Evolutionary conservation across 64 coral and sea anemone genomes (phyloP).

Genomic region (Trachythela sp.): DNA sequence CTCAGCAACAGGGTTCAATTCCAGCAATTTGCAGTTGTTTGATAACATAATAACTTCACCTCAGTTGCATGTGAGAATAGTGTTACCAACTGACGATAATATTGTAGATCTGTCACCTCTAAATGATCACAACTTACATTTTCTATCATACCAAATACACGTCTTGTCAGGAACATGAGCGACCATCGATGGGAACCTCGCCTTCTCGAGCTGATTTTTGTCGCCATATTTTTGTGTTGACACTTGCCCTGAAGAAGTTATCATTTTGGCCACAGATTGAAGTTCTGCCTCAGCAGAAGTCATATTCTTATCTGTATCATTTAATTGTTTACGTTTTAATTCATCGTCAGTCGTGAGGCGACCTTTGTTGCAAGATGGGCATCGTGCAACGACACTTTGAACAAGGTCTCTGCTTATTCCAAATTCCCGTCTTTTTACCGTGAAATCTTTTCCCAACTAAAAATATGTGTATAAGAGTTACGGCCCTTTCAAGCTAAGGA

Average conservation of each 20-base stretch:
- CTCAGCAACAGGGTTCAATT: too few species aligned
- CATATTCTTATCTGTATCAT: not conserved
- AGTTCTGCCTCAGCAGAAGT: not conserved
- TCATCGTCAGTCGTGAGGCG: not conserved
- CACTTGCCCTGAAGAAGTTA: not conserved
- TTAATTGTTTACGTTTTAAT: not conserved
- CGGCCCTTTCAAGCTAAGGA: not conserved
- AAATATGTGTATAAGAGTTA: not conserved
- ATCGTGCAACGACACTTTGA: not conserved
- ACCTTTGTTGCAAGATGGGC: not conserved
- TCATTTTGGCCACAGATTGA: not conserved
- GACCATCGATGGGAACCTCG: constrained; percentile 63
- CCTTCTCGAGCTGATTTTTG: constrained; percentile 25
- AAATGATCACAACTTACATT: constrained; percentile 33
- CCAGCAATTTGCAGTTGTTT: too few species aligned
- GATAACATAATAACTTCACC: too few species aligned
- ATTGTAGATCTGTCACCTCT: too few species aligned
- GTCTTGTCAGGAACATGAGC: constrained; percentile 68
- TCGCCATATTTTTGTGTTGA: not conserved
- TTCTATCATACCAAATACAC: constrained; percentile 93
- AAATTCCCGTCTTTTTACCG: not conserved
- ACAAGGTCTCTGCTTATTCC: not conserved
- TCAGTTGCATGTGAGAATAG: too few species aligned
- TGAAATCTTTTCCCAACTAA: not conserved
- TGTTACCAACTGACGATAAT: too few species aligned